These are phyloP conservation scores for Panorpa germanica DNA, from an alignment of 2,888 invertebrate species.

Conservation along the genomic window DNA sequence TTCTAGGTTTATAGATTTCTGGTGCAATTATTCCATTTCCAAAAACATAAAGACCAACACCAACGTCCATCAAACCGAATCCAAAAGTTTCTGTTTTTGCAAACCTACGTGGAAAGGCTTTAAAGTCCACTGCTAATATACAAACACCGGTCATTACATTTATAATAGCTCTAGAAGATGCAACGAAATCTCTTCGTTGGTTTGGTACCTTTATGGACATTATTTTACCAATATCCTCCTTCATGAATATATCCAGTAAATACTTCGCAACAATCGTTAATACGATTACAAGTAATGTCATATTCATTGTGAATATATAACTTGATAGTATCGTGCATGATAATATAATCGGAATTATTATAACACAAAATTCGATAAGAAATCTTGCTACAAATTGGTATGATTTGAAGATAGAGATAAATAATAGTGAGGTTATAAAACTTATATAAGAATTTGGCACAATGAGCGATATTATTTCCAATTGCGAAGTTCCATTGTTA, in stretches of 20 bases:
- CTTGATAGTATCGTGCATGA: slow-evolving; percentile 32
- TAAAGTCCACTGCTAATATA: slow-evolving; percentile 90
- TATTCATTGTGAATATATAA: slow-evolving; percentile 17
- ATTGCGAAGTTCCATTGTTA: slow-evolving; percentile 30
- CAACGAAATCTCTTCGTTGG: slow-evolving; percentile 29
- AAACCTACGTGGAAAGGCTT: slow-evolving; percentile 62
- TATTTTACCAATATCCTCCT: slow-evolving; percentile 16
- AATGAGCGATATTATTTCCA: slow-evolving; percentile 25
- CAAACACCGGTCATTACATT: slow-evolving; percentile 57
- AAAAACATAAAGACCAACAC: slow-evolving; percentile 75
- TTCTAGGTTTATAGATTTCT: slow-evolving; percentile 22
- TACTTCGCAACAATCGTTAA: slow-evolving; percentile 9
- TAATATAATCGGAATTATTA: slow-evolving; percentile 33
- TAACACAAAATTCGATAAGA: slow-evolving; percentile 31
- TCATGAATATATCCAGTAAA: slow-evolving; percentile 7
- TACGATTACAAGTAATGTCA: slow-evolving; percentile 13
- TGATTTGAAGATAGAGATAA: slow-evolving; percentile 10
- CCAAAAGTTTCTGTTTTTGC: slow-evolving; percentile 80
- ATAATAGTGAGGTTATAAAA: slow-evolving; percentile 14
- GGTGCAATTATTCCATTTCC: slow-evolving; percentile 60
- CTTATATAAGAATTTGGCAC: slow-evolving; percentile 11
- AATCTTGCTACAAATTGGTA: slow-evolving; percentile 17
- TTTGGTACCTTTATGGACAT: slow-evolving; percentile 13
- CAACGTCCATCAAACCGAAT: slow-evolving; percentile 85
- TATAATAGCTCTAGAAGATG: slow-evolving; percentile 47